A percentile compares a stretch with the other conserved stretches of the same genome.
phyloP scores from a whole-genome alignment of 1,140 invertebrate species.

The Trachelipus rathkii region DNA sequence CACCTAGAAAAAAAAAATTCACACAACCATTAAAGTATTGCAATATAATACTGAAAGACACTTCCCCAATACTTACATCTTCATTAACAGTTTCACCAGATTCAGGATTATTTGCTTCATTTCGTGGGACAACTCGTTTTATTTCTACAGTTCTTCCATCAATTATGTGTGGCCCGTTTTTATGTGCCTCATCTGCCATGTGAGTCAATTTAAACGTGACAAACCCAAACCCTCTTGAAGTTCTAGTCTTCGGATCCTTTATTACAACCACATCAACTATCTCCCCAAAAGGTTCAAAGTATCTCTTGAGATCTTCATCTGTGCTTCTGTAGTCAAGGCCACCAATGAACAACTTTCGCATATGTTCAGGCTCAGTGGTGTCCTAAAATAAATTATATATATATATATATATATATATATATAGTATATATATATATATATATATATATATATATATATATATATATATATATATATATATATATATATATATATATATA shows the following conservation, averaged over 20 bases:
- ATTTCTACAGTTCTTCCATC: conserved; percentile 96
- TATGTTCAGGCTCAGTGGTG: conserved; percentile 92
- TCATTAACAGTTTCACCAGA: conserved; percentile 84
- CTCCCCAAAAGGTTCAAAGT: conserved; percentile 95
- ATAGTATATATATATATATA: too few relatives aligned
- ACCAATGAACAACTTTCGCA: conserved; percentile 94
- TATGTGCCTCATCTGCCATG: conserved; percentile 57
- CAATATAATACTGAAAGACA: too few relatives aligned
- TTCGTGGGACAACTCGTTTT: conserved; percentile 89
- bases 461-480: too few relatives aligned
- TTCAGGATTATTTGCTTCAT: conserved; percentile 68
- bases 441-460: too few relatives aligned
- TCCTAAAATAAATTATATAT: too few relatives aligned
- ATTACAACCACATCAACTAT: conserved; percentile 97
- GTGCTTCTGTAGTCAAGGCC: conserved; percentile 92
- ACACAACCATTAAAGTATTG: too few relatives aligned
- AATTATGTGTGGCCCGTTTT: conserved; percentile 56
- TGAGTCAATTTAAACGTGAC: conserved; percentile 54
- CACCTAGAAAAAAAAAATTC: too few relatives aligned
- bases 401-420: too few relatives aligned
- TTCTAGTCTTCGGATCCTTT: too few relatives aligned
- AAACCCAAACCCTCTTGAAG: conserved; percentile 59
- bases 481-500: too few relatives aligned
- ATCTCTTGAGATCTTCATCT: conserved; percentile 83
- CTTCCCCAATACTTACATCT: conserved; percentile 58